A percentile compares a stretch with the other conserved stretches of the same genome.
These are phyloP conservation scores for Dipodomys stephensi DNA, from an alignment of 2,113 vertebrate genomes.

Conservation along the genomic window DNA sequence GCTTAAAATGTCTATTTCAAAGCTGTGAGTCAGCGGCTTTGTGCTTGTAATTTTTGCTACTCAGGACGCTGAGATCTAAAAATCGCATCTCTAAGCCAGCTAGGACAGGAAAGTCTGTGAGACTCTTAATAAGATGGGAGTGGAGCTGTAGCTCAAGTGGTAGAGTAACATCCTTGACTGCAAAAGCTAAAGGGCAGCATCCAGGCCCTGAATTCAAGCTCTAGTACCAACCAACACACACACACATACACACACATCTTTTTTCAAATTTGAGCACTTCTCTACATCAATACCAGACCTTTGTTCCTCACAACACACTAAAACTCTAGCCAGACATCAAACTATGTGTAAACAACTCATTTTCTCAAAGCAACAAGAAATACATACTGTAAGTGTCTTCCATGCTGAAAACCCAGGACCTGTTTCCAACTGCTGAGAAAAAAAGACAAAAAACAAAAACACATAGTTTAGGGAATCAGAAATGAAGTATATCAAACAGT, in stretches of 20 bases:
- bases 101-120: no score
- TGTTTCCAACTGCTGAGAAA: constrained; percentile 68
- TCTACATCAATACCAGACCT: neutral
- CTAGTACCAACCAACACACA: no score
- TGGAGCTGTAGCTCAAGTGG: no score
- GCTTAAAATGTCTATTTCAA: constrained; percentile 55
- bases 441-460: neutral
- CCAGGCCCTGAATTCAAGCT: no score
- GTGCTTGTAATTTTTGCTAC: no score
- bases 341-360: constrained; percentile 38
- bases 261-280: constrained; percentile 64
- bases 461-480: constrained; percentile 56
- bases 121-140: no score
- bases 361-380: constrained; percentile 63
- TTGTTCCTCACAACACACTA: constrained; percentile 43
- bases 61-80: no score
- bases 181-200: no score
- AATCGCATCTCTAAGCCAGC: no score
- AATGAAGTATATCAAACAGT: constrained; percentile 49
- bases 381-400: constrained; percentile 83
- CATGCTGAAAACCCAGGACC: constrained; percentile 76
- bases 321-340: constrained; percentile 42
- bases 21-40: no score
- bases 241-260: neutral
- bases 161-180: no score